Evolutionary conservation across 1,140 invertebrate genomes (phyloP).

Genomic region (Bemisia tabaci): DNA sequence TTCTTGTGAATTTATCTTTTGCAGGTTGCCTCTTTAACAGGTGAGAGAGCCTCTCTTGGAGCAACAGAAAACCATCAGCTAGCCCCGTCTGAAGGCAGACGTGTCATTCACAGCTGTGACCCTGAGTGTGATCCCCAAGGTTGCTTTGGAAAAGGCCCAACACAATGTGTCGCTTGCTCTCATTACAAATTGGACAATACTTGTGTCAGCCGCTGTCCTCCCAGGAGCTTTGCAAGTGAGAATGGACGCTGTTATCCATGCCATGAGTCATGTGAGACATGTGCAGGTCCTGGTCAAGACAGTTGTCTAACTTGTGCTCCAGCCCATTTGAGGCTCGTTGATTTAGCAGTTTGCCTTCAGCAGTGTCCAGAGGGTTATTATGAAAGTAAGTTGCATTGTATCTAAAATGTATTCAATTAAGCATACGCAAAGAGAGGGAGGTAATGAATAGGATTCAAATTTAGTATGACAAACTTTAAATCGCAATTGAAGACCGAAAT

Average conservation of each 20-base stretch:
- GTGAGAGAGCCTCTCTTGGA: slow-evolving; percentile 30
- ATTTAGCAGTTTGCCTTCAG: slow-evolving; percentile 64
- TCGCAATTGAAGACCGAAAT: neutral
- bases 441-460: neutral
- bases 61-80: slow-evolving; percentile 29
- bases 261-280: slow-evolving; percentile 70
- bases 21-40: slow-evolving; percentile 47
- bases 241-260: slow-evolving; percentile 64
- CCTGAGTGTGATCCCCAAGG: slow-evolving; percentile 66
- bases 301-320: slow-evolving; percentile 67
- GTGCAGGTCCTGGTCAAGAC: slow-evolving; percentile 65
- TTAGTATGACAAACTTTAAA: neutral
- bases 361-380: slow-evolving; percentile 75
- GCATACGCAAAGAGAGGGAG: neutral
- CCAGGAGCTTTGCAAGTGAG: slow-evolving; percentile 59
- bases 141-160: slow-evolving; percentile 65
- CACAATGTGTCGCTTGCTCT: slow-evolving; percentile 63
- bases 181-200: slow-evolving; percentile 63
- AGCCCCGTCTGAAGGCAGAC: slow-evolving; percentile 29
- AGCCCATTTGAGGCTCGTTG: slow-evolving; percentile 58
- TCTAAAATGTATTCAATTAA: too few relatives aligned
- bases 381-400: slow-evolving; percentile 43
- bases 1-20: too few relatives aligned
- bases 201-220: slow-evolving; percentile 65
- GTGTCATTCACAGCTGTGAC: slow-evolving; percentile 59